A percentile compares a stretch with the other conserved stretches of the same genome.
These are phyloP conservation scores for Phaetusa simplex DNA, from an alignment of 2,113 vertebrate species.

Conservation along the genomic window DNA sequence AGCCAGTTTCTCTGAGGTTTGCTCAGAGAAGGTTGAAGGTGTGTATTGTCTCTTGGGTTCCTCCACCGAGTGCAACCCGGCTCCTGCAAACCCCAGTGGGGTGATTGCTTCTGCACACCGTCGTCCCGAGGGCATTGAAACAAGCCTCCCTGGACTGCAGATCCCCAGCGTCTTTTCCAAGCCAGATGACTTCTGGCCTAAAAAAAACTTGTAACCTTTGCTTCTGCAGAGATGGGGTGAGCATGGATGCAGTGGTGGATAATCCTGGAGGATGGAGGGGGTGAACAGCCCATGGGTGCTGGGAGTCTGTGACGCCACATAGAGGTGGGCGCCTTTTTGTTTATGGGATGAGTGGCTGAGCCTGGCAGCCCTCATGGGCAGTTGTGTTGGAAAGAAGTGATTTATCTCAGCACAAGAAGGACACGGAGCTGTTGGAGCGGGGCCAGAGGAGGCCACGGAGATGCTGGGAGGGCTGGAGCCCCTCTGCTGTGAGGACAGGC, in stretches of 20 bases:
- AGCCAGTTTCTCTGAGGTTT: neutral
- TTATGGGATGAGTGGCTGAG: fast-evolving
- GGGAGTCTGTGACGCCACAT: fast-evolving
- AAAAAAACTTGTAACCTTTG: neutral
- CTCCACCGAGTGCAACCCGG: neutral
- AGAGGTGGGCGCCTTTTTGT: neutral
- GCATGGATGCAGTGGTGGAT: neutral
- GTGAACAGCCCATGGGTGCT: neutral
- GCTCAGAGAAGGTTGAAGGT: neutral
- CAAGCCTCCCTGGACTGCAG: neutral
- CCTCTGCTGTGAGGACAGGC: neutral
- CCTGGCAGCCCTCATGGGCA: neutral
- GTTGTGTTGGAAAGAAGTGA: neutral
- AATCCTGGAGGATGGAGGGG: neutral
- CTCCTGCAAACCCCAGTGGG: neutral
- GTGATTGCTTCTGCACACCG: neutral
- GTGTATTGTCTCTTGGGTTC: neutral
- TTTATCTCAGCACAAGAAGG: neutral
- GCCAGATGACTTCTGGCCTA: neutral
- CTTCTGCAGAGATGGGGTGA: neutral
- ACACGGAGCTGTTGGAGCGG: neutral
- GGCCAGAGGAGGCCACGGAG: neutral
- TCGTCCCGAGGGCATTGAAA: neutral
- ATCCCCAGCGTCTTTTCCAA: neutral
- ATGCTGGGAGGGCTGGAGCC: neutral